phyloP scores from a whole-genome alignment of 2,797 vertebrate species.

The Scleropages formosus region DNA sequence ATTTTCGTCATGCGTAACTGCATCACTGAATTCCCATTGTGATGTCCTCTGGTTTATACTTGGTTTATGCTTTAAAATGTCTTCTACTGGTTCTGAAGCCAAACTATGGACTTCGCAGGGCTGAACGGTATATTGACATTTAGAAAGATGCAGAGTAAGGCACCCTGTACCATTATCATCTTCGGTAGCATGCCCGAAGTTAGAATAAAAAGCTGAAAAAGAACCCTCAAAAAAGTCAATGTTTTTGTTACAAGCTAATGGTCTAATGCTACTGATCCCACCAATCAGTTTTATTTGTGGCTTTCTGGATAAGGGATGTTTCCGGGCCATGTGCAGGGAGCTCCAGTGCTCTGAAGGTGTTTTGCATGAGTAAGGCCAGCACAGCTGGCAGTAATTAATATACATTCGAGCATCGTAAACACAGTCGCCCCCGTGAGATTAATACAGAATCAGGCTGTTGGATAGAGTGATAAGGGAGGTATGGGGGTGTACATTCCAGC shows the following conservation, averaged over 20 bases:
- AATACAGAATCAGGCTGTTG: constrained; percentile 49
- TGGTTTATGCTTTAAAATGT: constrained; percentile 14
- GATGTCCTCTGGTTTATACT: neutral
- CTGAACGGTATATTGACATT: neutral
- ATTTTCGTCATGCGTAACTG: too few species aligned
- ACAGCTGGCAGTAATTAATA: constrained; percentile 57
- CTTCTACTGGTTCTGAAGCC: neutral
- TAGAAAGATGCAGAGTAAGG: neutral
- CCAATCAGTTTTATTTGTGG: constrained; percentile 33
- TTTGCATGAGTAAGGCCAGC: constrained; percentile 50
- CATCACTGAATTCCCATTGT: neutral
- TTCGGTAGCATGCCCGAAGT: neutral
- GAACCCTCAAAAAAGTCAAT: neutral
- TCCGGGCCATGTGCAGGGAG: constrained; percentile 54
- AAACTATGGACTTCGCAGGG: neutral
- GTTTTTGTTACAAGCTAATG: neutral
- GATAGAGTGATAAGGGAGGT: constrained; percentile 57
- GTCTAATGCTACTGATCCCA: constrained; percentile 18
- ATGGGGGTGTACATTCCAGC: constrained; percentile 37
- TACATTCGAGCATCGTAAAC: constrained; percentile 44
- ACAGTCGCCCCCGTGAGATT: constrained; percentile 56
- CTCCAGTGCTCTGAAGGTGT: constrained; percentile 55
- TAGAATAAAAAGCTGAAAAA: neutral
- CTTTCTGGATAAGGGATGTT: constrained; percentile 57
- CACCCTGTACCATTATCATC: neutral